Percentiles rank a stretch among this genome's conserved stretches.
These are phyloP conservation scores for Drosophila colorata DNA, from an alignment of 2,888 invertebrate genomes.

Conservation along the genomic window DNA sequence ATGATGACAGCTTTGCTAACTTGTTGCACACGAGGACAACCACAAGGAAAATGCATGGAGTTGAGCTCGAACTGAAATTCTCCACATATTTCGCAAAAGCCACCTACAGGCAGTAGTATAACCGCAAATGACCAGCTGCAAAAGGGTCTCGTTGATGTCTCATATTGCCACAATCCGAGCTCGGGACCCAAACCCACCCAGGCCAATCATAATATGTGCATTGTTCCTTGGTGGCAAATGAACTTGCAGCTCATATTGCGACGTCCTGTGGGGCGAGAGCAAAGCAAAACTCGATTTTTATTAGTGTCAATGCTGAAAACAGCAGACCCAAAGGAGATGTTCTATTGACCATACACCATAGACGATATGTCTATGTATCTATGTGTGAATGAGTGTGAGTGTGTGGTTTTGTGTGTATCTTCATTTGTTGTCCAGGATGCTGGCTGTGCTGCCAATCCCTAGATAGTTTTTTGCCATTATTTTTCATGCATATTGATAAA, in stretches of 20 bases:
- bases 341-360: slow-evolving; percentile 39
- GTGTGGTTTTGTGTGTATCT: slow-evolving; percentile 7
- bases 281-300: slow-evolving; percentile 51
- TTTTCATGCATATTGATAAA: slow-evolving; percentile 53
- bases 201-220: slow-evolving; percentile 30
- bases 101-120: slow-evolving; percentile 1
- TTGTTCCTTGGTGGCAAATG: slow-evolving; percentile 46
- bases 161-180: slow-evolving; percentile 15
- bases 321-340: slow-evolving; percentile 48
- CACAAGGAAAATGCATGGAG: slow-evolving; percentile 10
- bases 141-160: slow-evolving; percentile 17
- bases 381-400: neutral
- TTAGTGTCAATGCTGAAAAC: slow-evolving; percentile 56
- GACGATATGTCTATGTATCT: neutral
- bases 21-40: slow-evolving; percentile 39
- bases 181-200: slow-evolving; percentile 9
- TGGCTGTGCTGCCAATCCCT: slow-evolving; percentile 43
- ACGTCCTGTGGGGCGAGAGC: slow-evolving; percentile 37
- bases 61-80: slow-evolving; percentile 14
- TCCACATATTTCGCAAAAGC: slow-evolving; percentile 32
- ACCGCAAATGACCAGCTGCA: slow-evolving; percentile 37
- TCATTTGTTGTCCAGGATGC: slow-evolving; percentile 25
- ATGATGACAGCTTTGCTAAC: slow-evolving; percentile 33
- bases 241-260: slow-evolving; percentile 55
- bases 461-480: slow-evolving; percentile 54